Percentiles rank a stretch among this genome's conserved stretches.
Evolutionary conservation across 2,888 invertebrate species (phyloP).

Genomic region (Diadegma fenestrale): DNA sequence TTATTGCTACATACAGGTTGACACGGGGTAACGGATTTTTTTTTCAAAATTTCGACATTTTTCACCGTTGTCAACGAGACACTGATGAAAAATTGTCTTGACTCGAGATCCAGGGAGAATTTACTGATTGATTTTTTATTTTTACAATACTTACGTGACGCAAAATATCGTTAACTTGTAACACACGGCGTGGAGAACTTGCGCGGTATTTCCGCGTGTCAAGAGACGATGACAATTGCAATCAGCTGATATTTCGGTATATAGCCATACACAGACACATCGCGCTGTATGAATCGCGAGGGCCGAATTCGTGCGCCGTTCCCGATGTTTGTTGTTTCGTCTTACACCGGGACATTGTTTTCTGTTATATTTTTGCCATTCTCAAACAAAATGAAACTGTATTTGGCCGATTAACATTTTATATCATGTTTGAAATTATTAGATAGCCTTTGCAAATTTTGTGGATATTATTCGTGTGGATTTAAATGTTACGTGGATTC

Average conservation of each 20-base stretch:
- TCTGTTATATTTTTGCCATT: not conserved
- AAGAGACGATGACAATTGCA: conserved; percentile 41
- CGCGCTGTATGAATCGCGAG: no score
- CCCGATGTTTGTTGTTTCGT: conserved; percentile 20
- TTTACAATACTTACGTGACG: conserved; percentile 5
- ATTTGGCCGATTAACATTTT: not conserved
- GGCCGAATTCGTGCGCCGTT: not conserved
- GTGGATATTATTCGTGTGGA: not conserved
- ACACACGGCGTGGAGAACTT: conserved; percentile 2
- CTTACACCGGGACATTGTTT: not conserved
- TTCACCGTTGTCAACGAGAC: not conserved
- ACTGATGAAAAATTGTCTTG: not conserved
- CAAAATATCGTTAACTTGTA: conserved; percentile 14
- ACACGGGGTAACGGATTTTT: not conserved
- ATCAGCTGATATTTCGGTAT: conserved; percentile 45
- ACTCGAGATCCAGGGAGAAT: not conserved
- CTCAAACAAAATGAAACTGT: not conserved
- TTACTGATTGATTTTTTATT: not conserved
- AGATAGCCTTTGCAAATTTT: not conserved
- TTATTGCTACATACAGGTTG: not conserved
- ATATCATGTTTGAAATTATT: not conserved
- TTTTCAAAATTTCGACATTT: not conserved
- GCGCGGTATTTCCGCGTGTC: conserved; percentile 33
- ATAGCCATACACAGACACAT: no score
- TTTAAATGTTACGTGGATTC: conserved; percentile 18